Base-by-base conservation (phyloP, 2,113 vertebrate genomes). In the Sander vitreus region DNA sequence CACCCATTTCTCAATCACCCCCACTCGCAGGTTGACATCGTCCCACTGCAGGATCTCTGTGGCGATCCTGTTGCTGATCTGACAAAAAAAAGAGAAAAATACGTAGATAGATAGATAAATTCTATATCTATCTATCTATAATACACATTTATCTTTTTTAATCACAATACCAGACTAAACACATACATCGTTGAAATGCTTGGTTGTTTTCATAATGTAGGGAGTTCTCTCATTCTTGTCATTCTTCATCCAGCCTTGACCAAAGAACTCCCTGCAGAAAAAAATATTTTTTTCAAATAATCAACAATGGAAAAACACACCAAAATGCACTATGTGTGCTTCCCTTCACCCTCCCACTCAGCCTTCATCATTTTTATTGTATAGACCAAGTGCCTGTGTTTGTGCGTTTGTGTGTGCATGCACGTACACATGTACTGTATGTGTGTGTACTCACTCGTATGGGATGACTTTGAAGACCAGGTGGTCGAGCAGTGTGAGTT, bases 231-330 rank as follows among this genome's bases (percentile, higher is more conserved):
- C 97, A 0, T 97, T 98, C 93, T 99, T 99, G 80, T 99, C 98
- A 0, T 96, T 93, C 90, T 99, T 99, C 98, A 99, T 99, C 98
- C 98, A 99, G 5, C 98, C 97, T 90, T 99, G 98, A 54, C 98
- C 98, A 0, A 99, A 99, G 91, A 99, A 99, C 86, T 99, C 98
- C 66, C 98, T 99, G 94, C 1, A 72, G 82, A 84, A 1, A 45
- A 85, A 78, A 19, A 0, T 13, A 58, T 7, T 9, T 23, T 63
- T 66, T 75, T 62, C 4, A 78, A 62, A 69, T 27, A 45, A 53
- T 50, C 15, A 58, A 45, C 45, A 45, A 51, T 43, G 36, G 64
- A 51, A 60, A 74, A 81, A 33, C 16, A 66, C 6, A 45, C 23
- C 18, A 43, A 50, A 51, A 63, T 33, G 57, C 23, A 30, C 51